Percentiles rank a stretch among this genome's conserved stretches.
These are phyloP conservation scores for Halcyon senegalensis DNA, from an alignment of 2,113 vertebrate genomes.

Conservation along the genomic window DNA sequence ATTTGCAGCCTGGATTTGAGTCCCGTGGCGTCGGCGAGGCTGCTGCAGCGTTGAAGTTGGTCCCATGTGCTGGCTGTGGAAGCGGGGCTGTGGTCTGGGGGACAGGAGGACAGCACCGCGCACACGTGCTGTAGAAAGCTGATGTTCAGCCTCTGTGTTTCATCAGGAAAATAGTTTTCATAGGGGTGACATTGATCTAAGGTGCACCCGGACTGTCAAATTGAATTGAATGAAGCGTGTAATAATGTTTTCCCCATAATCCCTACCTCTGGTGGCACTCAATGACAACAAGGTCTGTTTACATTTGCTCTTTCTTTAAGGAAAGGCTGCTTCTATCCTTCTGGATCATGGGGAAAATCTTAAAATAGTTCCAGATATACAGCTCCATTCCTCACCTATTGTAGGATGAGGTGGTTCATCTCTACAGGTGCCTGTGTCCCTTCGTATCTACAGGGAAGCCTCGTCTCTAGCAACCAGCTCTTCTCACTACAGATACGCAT, in stretches of 20 bases:
- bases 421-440: neutral
- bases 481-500: neutral
- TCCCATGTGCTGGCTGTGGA: accelerated
- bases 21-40: accelerated
- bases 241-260: neutral
- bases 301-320: neutral
- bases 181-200: neutral
- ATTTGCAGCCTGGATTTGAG: neutral
- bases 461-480: neutral
- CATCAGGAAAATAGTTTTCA: no score
- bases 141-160: neutral
- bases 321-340: neutral
- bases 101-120: neutral
- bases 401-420: neutral
- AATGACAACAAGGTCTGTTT: neutral
- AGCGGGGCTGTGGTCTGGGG: neutral
- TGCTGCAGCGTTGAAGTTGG: neutral
- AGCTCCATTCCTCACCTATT: neutral
- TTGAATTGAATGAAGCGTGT: neutral
- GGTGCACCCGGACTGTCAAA: neutral
- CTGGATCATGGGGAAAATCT: neutral
- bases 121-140: neutral
- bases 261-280: neutral
- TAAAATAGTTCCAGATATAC: neutral
- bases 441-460: neutral